phyloP scores from a whole-genome alignment of 2,888 invertebrate genomes.

The Tenodera sinensis region DNA sequence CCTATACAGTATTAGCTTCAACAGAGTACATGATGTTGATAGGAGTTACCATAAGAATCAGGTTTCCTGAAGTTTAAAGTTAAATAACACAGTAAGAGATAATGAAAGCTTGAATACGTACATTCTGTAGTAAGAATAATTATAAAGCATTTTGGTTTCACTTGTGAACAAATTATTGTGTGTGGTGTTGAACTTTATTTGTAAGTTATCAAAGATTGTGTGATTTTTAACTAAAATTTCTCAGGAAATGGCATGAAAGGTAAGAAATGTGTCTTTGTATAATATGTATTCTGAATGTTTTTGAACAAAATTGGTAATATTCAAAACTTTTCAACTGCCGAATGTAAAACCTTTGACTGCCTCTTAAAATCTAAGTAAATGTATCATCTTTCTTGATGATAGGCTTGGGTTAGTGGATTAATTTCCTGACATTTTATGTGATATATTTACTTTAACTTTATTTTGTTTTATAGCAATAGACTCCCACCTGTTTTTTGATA shows the following conservation, averaged over 20 bases:
- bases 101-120: no score
- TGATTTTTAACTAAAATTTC: not conserved
- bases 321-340: no score
- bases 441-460: no score
- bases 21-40: not conserved
- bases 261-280: not conserved
- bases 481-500: no score
- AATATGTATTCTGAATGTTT: not conserved
- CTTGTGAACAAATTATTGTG: not conserved
- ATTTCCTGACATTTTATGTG: no score
- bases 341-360: no score
- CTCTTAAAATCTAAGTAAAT: no score
- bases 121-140: not conserved
- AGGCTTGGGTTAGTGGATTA: no score
- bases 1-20: constrained; percentile 4
- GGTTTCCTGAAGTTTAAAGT: not conserved
- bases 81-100: not conserved
- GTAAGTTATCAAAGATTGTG: not conserved
- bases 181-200: not conserved
- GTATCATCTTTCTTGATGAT: no score
- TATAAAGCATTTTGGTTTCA: not conserved
- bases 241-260: not conserved
- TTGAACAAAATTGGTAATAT: no score
- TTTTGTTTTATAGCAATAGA: no score
- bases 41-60: not conserved